Evolutionary conservation across 2,797 vertebrate species (phyloP).

Genomic region (Adrianichthys oophorus): DNA sequence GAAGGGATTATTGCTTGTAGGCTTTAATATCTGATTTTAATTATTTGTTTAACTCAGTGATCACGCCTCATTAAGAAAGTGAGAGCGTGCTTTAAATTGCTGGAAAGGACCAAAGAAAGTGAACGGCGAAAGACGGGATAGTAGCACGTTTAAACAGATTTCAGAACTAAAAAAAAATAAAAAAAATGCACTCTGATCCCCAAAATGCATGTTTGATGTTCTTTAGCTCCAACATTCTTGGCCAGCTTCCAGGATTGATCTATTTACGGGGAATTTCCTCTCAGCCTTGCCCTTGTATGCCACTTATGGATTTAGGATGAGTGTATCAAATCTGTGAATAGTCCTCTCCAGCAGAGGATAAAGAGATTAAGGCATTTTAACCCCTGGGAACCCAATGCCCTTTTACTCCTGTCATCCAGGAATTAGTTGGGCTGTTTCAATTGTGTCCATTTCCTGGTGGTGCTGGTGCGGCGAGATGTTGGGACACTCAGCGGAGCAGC

Average conservation of each 20-base stretch:
- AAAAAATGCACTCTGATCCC: constrained; percentile 14
- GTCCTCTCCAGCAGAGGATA: constrained; percentile 69
- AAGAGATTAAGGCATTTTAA: constrained; percentile 80
- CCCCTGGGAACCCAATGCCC: constrained; percentile 58
- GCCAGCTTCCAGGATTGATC: constrained; percentile 44
- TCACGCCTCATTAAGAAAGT: constrained; percentile 78
- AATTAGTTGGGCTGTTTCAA: constrained; percentile 60
- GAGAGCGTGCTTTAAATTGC: constrained; percentile 49
- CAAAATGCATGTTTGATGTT: constrained; percentile 14
- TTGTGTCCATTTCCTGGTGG: constrained; percentile 49
- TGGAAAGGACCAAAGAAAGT: constrained; percentile 43
- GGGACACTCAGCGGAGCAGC: constrained; percentile 40
- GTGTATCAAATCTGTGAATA: constrained; percentile 77
- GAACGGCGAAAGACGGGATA: constrained; percentile 37
- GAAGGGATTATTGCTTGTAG: constrained; percentile 78
- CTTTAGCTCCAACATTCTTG: constrained; percentile 21
- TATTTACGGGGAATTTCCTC: constrained; percentile 49
- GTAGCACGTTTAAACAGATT: constrained; percentile 15
- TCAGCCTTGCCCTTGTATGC: constrained; percentile 42
- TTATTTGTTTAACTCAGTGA: constrained; percentile 80
- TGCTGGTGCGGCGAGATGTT: constrained; percentile 38
- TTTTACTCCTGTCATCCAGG: constrained; percentile 56
- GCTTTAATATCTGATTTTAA: constrained; percentile 83
- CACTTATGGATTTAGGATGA: constrained; percentile 71
- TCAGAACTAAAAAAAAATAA: constrained; percentile 10